phyloP scores from a whole-genome alignment of 2,888 invertebrate species.

The Callyntrura guangdongensis region DNA sequence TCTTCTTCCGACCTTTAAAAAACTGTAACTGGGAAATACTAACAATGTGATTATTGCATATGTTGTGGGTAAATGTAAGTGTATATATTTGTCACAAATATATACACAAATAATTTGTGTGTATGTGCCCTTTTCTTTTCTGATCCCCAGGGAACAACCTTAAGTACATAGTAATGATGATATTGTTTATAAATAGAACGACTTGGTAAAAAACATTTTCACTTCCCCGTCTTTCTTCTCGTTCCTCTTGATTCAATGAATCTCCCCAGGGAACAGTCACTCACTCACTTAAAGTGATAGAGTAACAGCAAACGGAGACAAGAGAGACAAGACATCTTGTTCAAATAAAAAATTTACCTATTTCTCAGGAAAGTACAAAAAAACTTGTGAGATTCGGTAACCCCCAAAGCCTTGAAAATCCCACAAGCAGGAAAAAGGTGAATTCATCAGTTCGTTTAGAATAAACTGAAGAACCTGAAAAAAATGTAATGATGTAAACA shows the following conservation, averaged over 20 bases:
- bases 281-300: constrained; percentile 56
- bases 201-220: constrained; percentile 34
- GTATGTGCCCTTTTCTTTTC: constrained; percentile 48
- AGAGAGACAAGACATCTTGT: constrained; percentile 51
- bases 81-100: neutral
- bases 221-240: constrained; percentile 30
- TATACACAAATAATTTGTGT: too few species aligned
- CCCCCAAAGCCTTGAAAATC: too few species aligned
- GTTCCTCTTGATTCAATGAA: constrained; percentile 66
- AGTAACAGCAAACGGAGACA: neutral
- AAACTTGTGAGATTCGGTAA: too few species aligned
- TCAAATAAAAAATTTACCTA: constrained; percentile 55
- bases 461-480: too few species aligned
- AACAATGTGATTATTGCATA: too few species aligned
- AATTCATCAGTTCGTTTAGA: too few species aligned
- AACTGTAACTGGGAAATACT: neutral
- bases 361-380: neutral
- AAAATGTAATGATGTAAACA: constrained; percentile 22
- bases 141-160: constrained; percentile 38
- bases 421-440: too few species aligned
- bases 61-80: neutral
- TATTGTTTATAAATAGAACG: constrained; percentile 48
- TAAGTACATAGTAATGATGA: constrained; percentile 61
- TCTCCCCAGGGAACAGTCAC: constrained; percentile 41
- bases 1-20: neutral